phyloP scores from a whole-genome alignment of 2,113 vertebrate genomes.

The Sturnira hondurensis region DNA sequence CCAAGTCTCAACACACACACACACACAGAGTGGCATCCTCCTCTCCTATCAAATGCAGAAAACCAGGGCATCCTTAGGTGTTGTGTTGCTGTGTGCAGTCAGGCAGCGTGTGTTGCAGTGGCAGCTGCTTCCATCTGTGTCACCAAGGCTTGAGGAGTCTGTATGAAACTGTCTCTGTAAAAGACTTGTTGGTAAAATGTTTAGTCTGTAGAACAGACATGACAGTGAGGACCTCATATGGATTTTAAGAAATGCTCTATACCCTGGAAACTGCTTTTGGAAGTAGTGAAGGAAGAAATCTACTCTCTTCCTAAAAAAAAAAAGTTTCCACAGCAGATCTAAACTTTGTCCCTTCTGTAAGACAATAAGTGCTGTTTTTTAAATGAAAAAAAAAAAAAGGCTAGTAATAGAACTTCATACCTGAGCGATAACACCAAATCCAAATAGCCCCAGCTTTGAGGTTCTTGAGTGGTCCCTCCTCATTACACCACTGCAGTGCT shows the following conservation, averaged over 20 bases:
- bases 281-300: constrained; percentile 45
- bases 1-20: background rate
- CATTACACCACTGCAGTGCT: background rate
- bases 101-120: background rate
- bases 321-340: background rate
- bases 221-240: constrained; percentile 19
- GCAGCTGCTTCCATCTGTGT: background rate
- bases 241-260: constrained; percentile 19
- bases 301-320: background rate
- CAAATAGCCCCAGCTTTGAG: background rate
- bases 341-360: background rate
- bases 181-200: constrained; percentile 45
- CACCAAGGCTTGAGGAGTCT: background rate
- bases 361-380: background rate
- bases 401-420: background rate
- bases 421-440: background rate
- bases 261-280: constrained; percentile 46
- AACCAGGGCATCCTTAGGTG: background rate
- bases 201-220: constrained; percentile 49
- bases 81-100: background rate
- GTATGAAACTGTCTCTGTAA: constrained; percentile 29
- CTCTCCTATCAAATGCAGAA: background rate
- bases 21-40: background rate
- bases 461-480: background rate
- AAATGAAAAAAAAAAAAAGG: no score